Evolutionary conservation across 1,140 invertebrate species (phyloP), one percentile per base, ranked within the genome.

Genomic region (Globodera ellingtonae): DNA sequence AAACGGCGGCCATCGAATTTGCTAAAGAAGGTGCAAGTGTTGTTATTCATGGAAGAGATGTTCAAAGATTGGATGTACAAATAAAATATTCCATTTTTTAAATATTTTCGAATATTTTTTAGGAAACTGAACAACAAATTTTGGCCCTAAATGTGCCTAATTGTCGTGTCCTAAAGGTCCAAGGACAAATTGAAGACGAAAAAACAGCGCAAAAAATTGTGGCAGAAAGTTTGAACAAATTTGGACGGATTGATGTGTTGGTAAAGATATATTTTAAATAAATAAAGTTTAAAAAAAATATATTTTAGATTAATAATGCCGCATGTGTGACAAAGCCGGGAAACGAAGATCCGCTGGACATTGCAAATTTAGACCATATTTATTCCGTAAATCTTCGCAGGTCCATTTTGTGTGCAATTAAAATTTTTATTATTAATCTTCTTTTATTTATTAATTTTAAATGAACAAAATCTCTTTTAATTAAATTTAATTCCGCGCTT

Each of bases 181-280:
- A 72, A 6, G 81, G 81, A 8, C 75, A 71, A 6, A 21, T 82
- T 15, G 75, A 82, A 21, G 81, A 82, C 2, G 18, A 47, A 65
- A 69, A 77, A n/a, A 82, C 81, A 15, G 44, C 21, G 46, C 24
- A 79, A 13, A 71, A 80, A 46, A 65, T 82, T 35, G 50, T 82
- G 13, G 62, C 70, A 6, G 82, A 83, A 59, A 84, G 83, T 24
- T 21, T 82, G 13, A 62, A 71, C 21, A 75, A 84, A 72, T 82
- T 84, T 69, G 82, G 82, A 35, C 44, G 73, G 13, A 84, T 83
- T 10, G 81, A 83, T 50, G 73, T 83, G 15, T 56, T 83, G 72
- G 81, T 81, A 15, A 50, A 13, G 15, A 66, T n/a, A 10, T 56
- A 65, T 56, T 79, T 18, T 15, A 44, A 18, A 52, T 48, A 59